These are phyloP conservation scores for Catostylus mosaicus DNA, from an alignment of 30 jellyfish, hydroid and myxozoan species.

Conservation along the genomic window DNA sequence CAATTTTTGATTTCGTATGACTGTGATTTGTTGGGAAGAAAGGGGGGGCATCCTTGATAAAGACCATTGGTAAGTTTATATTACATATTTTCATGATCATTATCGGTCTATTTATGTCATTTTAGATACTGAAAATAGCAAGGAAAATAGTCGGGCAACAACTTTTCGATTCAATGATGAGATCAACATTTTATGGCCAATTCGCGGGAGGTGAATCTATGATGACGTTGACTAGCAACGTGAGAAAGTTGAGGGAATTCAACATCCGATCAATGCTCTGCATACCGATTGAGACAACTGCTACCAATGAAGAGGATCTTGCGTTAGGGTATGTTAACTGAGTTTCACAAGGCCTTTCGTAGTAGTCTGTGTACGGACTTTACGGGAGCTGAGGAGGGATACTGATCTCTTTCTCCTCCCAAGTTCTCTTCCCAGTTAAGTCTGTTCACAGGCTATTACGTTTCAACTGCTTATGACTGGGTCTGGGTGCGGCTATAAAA, in stretches of 20 bases:
- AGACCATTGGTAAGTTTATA: too few species aligned
- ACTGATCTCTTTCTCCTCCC: too few species aligned
- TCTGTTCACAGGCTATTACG: too few species aligned
- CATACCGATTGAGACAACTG: conserved; percentile 80
- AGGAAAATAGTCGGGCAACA: conserved; percentile 61
- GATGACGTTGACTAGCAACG: conserved; percentile 43
- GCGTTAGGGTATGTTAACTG: conserved; percentile 22
- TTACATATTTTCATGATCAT: too few species aligned
- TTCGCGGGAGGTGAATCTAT: conserved; percentile 89
- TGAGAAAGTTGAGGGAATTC: conserved; percentile 29
- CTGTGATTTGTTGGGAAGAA: too few species aligned
- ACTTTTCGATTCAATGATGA: conserved; percentile 42
- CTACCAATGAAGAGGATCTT: conserved; percentile 39
- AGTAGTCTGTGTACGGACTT: neutral
- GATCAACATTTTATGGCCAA: conserved; percentile 92
- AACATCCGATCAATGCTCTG: conserved; percentile 84
- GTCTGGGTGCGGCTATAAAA: too few species aligned
- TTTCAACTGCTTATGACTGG: too few species aligned
- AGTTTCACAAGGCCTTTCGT: neutral
- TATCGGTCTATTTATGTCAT: conserved; percentile 1
- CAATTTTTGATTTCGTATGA: too few species aligned
- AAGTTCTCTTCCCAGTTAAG: too few species aligned
- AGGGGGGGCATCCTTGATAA: too few species aligned
- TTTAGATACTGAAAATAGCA: conserved; percentile 49
- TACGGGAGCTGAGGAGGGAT: too few species aligned